Percentiles rank a stretch among this genome's conserved stretches.
phyloP scores from a whole-genome alignment of 2,113 vertebrate species.

The Conger conger region DNA sequence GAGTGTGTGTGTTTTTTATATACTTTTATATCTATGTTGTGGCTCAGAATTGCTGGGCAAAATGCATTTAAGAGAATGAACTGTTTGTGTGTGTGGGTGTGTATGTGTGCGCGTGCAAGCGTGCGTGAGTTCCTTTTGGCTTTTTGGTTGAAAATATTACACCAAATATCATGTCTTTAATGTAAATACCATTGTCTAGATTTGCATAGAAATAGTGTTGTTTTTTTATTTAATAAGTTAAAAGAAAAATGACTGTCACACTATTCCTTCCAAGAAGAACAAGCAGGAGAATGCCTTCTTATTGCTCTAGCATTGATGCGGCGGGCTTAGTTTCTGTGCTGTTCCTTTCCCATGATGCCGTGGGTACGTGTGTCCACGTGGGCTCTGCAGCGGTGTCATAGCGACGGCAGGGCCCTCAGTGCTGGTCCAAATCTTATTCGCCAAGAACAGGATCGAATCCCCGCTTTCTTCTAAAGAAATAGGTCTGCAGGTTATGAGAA shows the following conservation, averaged over 20 bases:
- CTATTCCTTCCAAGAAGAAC: conserved; percentile 59
- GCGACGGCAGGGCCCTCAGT: background rate
- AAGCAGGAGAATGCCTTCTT: conserved; percentile 64
- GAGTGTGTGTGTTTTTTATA: conserved; percentile 43
- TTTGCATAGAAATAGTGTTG: conserved; percentile 76
- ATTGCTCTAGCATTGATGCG: conserved; percentile 60
- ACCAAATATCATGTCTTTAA: conserved; percentile 80
- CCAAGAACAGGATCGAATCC: background rate
- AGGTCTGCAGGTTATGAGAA: background rate
- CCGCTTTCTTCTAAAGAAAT: background rate
- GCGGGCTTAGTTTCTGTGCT: conserved; percentile 57
- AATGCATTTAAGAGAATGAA: conserved; percentile 61
- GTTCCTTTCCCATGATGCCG: background rate
- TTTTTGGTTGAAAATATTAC: conserved; percentile 74
- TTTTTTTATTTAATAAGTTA: conserved; percentile 86
- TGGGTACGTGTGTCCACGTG: background rate
- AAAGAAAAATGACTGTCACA: conserved; percentile 73
- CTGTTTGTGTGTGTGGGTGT: background rate
- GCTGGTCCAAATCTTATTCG: background rate
- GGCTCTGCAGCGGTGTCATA: background rate
- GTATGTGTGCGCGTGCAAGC: background rate
- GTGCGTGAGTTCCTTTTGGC: conserved; percentile 54
- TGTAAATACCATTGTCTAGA: conserved; percentile 74
- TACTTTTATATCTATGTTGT: conserved; percentile 16
- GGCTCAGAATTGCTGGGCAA: conserved; percentile 67